These are phyloP conservation scores for Sorex maritimensis DNA, from an alignment of 2,797 vertebrate species.

Conservation along the genomic window DNA sequence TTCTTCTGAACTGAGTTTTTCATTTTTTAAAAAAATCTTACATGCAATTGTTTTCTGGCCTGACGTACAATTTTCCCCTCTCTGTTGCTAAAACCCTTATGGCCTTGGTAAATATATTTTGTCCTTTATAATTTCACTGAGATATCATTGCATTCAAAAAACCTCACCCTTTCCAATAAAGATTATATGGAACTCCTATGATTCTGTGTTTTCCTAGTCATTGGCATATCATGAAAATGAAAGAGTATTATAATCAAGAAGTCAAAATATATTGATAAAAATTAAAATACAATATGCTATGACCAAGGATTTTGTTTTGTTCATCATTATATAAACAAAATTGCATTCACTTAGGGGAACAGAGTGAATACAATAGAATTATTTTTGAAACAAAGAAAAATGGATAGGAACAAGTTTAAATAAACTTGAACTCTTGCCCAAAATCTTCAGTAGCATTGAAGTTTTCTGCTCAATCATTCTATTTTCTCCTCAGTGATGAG, in stretches of 20 bases:
- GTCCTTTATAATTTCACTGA: not conserved
- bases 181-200: not conserved
- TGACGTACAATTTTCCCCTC: not conserved
- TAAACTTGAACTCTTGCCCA: not conserved
- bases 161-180: not conserved
- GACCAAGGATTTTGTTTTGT: not conserved
- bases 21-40: not conserved
- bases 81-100: not conserved
- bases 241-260: not conserved
- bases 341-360: not conserved
- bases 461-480: not conserved
- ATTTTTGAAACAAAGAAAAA: not conserved
- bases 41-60: not conserved
- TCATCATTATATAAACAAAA: not conserved
- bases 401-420: not conserved
- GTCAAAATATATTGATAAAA: not conserved
- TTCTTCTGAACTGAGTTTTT: not conserved
- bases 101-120: constrained; percentile 1
- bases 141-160: not conserved
- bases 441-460: not conserved
- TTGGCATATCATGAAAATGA: not conserved
- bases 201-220: not conserved
- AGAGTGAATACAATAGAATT: not conserved
- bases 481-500: not conserved
- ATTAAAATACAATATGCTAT: not conserved